Percentiles rank a stretch among this genome's conserved stretches.
Conservation (phyloP, 2,888 invertebrate species). For the Trypoxylon attenuatum region DNA sequence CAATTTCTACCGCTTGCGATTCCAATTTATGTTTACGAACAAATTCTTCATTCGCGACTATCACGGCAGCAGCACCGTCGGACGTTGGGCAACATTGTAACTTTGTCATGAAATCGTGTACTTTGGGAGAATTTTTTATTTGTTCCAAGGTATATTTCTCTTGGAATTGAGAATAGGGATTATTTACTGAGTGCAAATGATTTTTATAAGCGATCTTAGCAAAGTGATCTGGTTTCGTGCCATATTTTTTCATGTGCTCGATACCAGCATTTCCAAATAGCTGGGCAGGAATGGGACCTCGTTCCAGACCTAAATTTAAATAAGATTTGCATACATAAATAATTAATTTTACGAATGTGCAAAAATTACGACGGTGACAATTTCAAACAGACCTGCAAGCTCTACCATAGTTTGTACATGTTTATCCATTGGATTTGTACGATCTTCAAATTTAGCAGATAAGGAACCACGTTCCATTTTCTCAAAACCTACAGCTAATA, state of each 20-base stretch:
- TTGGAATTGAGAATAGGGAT: constrained; percentile 97
- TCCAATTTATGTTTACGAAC: constrained; percentile 89
- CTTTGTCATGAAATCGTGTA: constrained; percentile 95
- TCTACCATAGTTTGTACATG: constrained; percentile 92
- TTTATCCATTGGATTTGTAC: constrained; percentile 92
- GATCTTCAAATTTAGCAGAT: constrained; percentile 83
- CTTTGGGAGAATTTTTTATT: constrained; percentile 89
- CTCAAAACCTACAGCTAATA: constrained; percentile 96
- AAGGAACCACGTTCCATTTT: constrained; percentile 98
- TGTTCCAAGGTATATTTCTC: constrained; percentile 94
- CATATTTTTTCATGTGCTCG: constrained; percentile 97
- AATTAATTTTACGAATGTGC: background rate
- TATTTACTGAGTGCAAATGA: constrained; percentile 96
- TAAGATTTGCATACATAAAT: no score
- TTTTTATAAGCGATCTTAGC: constrained; percentile 99
- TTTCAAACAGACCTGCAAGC: constrained; percentile 78
- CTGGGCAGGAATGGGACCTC: constrained; percentile 93
- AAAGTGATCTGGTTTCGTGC: constrained; percentile 93
- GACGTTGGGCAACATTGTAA: constrained; percentile 99
- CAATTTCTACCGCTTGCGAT: constrained; percentile 92
- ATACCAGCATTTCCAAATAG: constrained; percentile 97
- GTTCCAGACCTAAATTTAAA: constrained; percentile 77
- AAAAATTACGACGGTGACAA: background rate
- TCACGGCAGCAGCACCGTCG: constrained; percentile 96
- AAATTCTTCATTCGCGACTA: constrained; percentile 93